Base-by-base conservation (phyloP, 2,113 vertebrate species). In the Sylvietta virens region DNA sequence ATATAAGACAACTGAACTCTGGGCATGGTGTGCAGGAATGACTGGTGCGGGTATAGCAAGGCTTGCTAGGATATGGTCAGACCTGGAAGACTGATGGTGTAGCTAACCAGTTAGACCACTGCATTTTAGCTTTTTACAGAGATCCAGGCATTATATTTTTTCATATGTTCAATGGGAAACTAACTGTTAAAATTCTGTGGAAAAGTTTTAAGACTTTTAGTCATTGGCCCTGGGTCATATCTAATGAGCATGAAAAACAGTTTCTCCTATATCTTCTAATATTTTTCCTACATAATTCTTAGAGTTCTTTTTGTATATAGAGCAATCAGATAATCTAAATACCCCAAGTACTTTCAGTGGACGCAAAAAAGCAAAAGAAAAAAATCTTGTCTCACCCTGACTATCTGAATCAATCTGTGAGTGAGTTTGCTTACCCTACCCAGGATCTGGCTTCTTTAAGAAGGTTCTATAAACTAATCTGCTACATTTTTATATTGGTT, bases 231-330 rank as follows among this genome's bases (percentile, higher is more conserved):
- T 60, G 47, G 44, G 51, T 92, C 56, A 28, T 56, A 81, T 35
- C 37, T 54, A 86, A 92, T 40, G 6, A 91, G 30, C 69, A 54
- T 80, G 87, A 93, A 77, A 77, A 82, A 11, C 61, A 74, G 17
- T 83, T 97, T 94, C 42, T 92, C 39, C 58, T 65, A 60, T 60
- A 78, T 93, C 39, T 79, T 85, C 70, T 85, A 70, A 65, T 90
- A 94, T 94, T 69, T 91, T 95, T 85, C 31, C 67, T 82, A 65
- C 37, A 44, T 88, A 82, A 86, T 77, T 92, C 60, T 69, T 28
- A 18, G 86, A 64, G 16, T 37, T 83, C 1, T 62, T 91, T 73
- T 48, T 58, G 5, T 54, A 39, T 54, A 7, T 31, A 81, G 26
- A 84, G 16, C 18, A 73, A 45, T 23, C 15, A 78, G 14, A 47